Percentiles rank a stretch among this genome's conserved stretches.
These are phyloP conservation scores for Mus musculus DNA, from an alignment of 2,113 vertebrate species.

Conservation along the genomic window DNA sequence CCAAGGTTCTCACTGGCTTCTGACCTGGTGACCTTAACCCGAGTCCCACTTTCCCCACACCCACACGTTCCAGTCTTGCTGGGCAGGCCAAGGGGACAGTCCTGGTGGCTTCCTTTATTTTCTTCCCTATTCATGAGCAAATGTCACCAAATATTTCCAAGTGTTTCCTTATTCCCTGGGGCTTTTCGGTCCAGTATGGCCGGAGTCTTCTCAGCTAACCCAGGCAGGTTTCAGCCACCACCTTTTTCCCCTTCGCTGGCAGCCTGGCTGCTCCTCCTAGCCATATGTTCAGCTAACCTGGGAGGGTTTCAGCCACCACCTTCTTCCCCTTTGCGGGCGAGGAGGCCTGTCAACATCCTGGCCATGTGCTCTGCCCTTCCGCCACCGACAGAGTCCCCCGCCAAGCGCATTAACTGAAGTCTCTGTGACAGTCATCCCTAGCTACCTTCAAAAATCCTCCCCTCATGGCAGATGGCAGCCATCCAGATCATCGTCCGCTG, in stretches of 20 bases:
- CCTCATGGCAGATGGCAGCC: accelerated
- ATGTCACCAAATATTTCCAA: not conserved
- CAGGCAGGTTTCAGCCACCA: constrained; percentile 33
- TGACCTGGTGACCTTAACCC: not conserved
- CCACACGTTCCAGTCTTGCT: not conserved
- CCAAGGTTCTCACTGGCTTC: not conserved
- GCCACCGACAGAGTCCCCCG: accelerated
- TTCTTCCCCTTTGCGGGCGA: not conserved
- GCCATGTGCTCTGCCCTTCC: not conserved
- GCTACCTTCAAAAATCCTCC: not conserved
- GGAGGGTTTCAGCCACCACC: constrained; percentile 31
- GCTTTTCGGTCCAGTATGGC: constrained; percentile 46
- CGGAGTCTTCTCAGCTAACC: constrained; percentile 36
- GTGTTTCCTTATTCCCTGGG: not conserved
- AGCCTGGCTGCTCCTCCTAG: constrained; percentile 27
- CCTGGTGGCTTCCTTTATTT: not conserved
- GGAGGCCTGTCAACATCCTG: constrained; percentile 9
- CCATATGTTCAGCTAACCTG: not conserved
- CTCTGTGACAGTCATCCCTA: not conserved
- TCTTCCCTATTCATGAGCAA: not conserved
- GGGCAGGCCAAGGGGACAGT: not conserved
- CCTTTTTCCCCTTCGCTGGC: not conserved
- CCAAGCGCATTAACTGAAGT: not conserved
- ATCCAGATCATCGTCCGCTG: not conserved
- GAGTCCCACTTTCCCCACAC: constrained; percentile 15